Conservation (phyloP, 2,113 vertebrate genomes). For the Nerophis ophidion region DNA sequence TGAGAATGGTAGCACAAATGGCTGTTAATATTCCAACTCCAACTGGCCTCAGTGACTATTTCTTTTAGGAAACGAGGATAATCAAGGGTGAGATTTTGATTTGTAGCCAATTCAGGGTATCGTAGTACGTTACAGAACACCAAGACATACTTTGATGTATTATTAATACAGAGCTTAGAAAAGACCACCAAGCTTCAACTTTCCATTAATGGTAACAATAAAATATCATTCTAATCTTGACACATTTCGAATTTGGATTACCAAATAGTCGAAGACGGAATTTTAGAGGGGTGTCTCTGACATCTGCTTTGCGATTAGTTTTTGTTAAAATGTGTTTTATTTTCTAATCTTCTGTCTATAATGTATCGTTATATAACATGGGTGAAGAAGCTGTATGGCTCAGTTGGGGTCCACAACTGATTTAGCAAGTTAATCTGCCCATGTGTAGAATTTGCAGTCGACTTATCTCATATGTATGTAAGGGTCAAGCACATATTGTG, state of each 20-base stretch:
- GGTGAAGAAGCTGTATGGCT: not conserved
- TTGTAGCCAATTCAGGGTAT: conserved; percentile 1
- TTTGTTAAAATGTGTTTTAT: not conserved
- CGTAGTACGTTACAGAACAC: not conserved
- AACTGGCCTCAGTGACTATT: not conserved
- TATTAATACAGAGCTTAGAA: not conserved
- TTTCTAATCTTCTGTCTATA: not conserved
- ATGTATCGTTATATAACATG: not conserved
- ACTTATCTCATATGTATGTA: not conserved
- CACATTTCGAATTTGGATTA: not conserved
- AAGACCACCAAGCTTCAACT: not conserved
- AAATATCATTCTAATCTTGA: not conserved
- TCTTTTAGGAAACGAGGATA: not conserved
- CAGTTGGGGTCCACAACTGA: not conserved
- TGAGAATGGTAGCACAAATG: conserved; percentile 9
- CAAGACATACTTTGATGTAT: not conserved
- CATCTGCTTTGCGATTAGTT: not conserved
- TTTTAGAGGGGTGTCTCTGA: not conserved
- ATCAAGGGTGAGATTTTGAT: not conserved
- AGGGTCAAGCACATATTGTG: not conserved
- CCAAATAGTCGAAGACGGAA: not conserved
- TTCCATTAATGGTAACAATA: not conserved
- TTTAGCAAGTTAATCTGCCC: not conserved
- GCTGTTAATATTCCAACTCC: conserved; percentile 6
- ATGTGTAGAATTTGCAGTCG: not conserved